Conservation (phyloP, 2,797 vertebrate genomes). For the Malacoctenus gilli region DNA sequence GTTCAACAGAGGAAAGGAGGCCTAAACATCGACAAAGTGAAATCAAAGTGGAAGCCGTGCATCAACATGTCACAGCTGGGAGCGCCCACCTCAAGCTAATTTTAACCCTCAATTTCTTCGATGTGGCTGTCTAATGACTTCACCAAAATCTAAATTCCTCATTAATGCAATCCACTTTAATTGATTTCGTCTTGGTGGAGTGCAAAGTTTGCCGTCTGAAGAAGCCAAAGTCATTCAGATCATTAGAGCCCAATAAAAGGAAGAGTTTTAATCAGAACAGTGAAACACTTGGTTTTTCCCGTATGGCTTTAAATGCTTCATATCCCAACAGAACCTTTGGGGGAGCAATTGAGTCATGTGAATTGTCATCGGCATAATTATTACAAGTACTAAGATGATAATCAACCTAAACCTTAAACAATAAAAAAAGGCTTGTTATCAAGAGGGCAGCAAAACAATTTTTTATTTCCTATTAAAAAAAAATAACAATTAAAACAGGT, state of each 20-base stretch:
- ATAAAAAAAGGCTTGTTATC: no score
- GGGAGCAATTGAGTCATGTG: not conserved
- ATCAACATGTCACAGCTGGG: slow-evolving; percentile 1
- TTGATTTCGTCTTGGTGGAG: slow-evolving; percentile 18
- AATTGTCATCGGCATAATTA: no score
- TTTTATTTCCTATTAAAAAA: no score
- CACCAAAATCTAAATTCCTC: slow-evolving; percentile 29
- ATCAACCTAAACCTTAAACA: no score
- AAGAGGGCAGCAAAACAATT: no score
- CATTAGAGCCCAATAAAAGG: no score
- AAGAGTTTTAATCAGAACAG: slow-evolving; percentile 18
- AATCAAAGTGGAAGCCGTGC: not conserved
- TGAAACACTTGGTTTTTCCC: slow-evolving; percentile 8
- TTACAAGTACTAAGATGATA: no score
- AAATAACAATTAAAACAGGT: no score
- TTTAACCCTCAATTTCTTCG: slow-evolving; percentile 22
- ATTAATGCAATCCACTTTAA: slow-evolving; percentile 39
- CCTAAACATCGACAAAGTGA: slow-evolving; percentile 23
- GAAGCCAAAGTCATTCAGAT: slow-evolving; percentile 8
- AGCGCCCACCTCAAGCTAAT: slow-evolving; percentile 26
- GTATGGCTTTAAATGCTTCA: slow-evolving; percentile 3
- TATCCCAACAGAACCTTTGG: slow-evolving; percentile 1
- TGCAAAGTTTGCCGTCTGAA: slow-evolving; percentile 27
- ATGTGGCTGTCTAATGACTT: no score
- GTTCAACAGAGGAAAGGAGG: slow-evolving; percentile 5